These are phyloP conservation scores for Rhingia rostrata DNA, from an alignment of 2,888 invertebrate species.

Conservation along the genomic window DNA sequence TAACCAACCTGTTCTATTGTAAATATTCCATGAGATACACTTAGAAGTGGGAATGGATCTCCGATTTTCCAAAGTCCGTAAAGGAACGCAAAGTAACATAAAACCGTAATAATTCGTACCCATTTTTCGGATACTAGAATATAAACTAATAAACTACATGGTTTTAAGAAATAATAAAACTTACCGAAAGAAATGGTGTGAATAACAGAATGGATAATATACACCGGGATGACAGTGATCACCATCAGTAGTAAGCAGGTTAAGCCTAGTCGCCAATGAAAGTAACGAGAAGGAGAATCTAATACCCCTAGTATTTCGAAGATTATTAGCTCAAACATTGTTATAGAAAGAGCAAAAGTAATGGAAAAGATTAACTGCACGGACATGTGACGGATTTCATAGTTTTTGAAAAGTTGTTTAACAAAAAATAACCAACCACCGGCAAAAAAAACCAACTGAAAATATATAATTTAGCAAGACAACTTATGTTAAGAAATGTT, in stretches of 20 bases:
- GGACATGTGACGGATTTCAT: constrained; percentile 97
- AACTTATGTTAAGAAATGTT: not conserved
- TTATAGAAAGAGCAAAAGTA: constrained; percentile 97
- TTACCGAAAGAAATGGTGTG: constrained; percentile 93
- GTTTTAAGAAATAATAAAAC: constrained; percentile 75
- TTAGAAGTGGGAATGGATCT: constrained; percentile 98
- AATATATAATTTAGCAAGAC: constrained; percentile 74
- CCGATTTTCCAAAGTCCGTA: constrained; percentile 99
- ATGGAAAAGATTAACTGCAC: constrained; percentile 98
- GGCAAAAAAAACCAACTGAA: constrained; percentile 95
- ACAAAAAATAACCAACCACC: constrained; percentile 99
- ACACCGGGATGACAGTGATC: constrained; percentile 97
- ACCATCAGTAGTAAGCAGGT: constrained; percentile 96
- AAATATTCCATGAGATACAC: constrained; percentile 95
- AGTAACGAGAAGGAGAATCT: constrained; percentile 90
- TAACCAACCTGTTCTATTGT: constrained; percentile 81
- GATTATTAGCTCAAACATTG: constrained; percentile 99
- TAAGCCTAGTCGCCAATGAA: constrained; percentile 96
- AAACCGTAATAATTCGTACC: constrained; percentile 90
- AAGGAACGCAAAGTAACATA: constrained; percentile 95
- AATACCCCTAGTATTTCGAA: constrained; percentile 98
- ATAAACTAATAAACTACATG: not conserved
- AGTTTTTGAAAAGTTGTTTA: constrained; percentile 97
- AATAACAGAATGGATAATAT: constrained; percentile 96
- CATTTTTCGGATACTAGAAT: constrained; percentile 88